These are phyloP conservation scores for Arothron firmamentum DNA, from an alignment of 2,113 vertebrate species.

Conservation along the genomic window DNA sequence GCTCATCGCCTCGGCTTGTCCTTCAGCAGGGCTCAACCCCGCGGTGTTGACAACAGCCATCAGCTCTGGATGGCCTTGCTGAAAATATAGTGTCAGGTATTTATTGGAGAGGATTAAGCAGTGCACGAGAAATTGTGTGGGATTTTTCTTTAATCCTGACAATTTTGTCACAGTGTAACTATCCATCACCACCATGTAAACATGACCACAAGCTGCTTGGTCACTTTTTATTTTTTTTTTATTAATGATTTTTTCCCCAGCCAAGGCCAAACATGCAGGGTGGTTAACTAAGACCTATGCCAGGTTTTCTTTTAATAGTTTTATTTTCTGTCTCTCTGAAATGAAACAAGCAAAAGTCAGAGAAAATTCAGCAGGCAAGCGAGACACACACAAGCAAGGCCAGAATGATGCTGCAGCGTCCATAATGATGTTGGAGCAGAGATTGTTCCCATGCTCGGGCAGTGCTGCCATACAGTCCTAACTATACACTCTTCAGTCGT, in stretches of 20 bases:
- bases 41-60: constrained; percentile 47
- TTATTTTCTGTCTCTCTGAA: too few species aligned
- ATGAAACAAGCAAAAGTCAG: too few species aligned
- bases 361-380: too few species aligned
- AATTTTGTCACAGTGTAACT: constrained; percentile 27
- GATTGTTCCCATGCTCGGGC: too few species aligned
- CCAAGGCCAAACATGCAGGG: too few species aligned
- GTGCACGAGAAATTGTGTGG: constrained; percentile 44
- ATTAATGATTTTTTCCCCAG: not conserved
- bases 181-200: constrained; percentile 39
- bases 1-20: constrained; percentile 31
- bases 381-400: too few species aligned
- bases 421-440: too few species aligned
- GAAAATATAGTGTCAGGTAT: constrained; percentile 65
- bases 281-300: too few species aligned
- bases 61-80: constrained; percentile 31
- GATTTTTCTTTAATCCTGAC: constrained; percentile 62
- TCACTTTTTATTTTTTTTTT: not conserved
- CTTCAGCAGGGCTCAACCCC: constrained; percentile 57
- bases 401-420: too few species aligned
- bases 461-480: too few species aligned
- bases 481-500: too few species aligned
- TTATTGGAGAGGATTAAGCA: constrained; percentile 67
- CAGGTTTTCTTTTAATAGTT: too few species aligned
- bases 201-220: constrained; percentile 14